Base-by-base conservation (phyloP, 2,113 vertebrate species). In the Taxidea taxus region DNA sequence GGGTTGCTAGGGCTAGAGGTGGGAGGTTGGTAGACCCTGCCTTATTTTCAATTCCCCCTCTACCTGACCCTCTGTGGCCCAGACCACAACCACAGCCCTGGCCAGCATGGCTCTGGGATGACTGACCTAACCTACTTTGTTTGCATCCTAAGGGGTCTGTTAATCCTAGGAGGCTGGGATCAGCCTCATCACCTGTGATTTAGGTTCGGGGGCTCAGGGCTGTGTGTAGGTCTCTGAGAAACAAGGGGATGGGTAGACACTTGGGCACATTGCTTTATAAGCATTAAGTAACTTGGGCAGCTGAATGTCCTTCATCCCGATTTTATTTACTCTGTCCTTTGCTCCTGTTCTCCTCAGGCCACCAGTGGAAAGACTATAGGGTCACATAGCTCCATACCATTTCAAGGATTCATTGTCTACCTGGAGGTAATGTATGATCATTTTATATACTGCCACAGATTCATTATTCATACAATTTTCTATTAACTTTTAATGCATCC, bases 401-500 rank as follows among this genome's bases (percentile, higher is more conserved):
- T 87, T 92, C 66, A 96, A n/a, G 39, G 54, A 88, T 91, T 23
- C 14, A 25, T 75, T 88, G 64, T 88, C 90, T 94, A 96, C 94
- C 70, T 96, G 87, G 72, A 94, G 47, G 44, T 89, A 95, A 92
- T 87, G 64, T 93, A 77, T 51, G 70, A 39, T 62, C 86, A 94
- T 83, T 97, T 87, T 96, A 91, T 70, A 92, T 23, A 84, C n/a
- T 4, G 29, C 90, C 93, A 95, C 75, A 91, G 87, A 97, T 97
- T 91, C 83, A 97, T 98, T 98, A 97, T 97, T 97, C 70, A 98
- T 93, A 83, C 23, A 64, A 37, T 72, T 97, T 90, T 96, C 87
- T 88, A 91, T 98, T 95, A 98, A 97, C 96, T 97, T 98, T 98
- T 97, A 94, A 97, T 97, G 87, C 3, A 37, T 82, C 51, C 42